Evolutionary conservation across 2,888 invertebrate genomes (phyloP), one percentile per base, ranked within the genome.

Genomic region (Lasius platythorax): DNA sequence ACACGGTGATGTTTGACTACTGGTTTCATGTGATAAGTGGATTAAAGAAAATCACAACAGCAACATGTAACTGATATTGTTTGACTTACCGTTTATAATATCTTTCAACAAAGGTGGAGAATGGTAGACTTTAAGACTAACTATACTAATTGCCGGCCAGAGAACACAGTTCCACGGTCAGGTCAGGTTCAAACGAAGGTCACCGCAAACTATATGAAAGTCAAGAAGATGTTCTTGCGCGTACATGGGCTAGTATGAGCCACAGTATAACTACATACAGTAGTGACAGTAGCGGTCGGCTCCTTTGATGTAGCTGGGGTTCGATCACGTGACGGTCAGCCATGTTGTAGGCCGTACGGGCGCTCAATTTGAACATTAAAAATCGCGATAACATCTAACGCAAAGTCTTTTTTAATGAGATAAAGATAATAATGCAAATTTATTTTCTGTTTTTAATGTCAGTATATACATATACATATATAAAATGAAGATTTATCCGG

Each of bases 161-260:
- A 63, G 46, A 63, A n/a, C 43, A 43, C 46, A 53, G 56, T 30
- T 28, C 15, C 82, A 82, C 87, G 85, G 86, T 82, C 85, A 85
- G 88, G 87, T 87, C 85, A 85, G 88, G 87, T 87, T 89, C 83
- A 84, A 87, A 82, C 91, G 92, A 93, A 93, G 93, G 93, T 93
- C 93, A 93, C 90, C 86, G 89, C 90, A 75, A 87, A 88, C 87
- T 87, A 87, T 83, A 87, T 58, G 23, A 91, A 93, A 93, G 93
- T 93, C 93, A 93, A 61, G 87, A 90, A 89, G 87, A 88, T 15
- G 61, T 3, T 75, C 82, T 70, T 73, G 75, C 82, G 81, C 66
- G 75, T 37, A 23, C 23, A 23, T 23, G 23, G 23, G 23, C 0
- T 23, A 23, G 23, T 23, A 23, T 23, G 23, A 23, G 23, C 23